These are phyloP conservation scores for Choreutis nemorana DNA, from an alignment of 2,888 invertebrate genomes.

Conservation along the genomic window DNA sequence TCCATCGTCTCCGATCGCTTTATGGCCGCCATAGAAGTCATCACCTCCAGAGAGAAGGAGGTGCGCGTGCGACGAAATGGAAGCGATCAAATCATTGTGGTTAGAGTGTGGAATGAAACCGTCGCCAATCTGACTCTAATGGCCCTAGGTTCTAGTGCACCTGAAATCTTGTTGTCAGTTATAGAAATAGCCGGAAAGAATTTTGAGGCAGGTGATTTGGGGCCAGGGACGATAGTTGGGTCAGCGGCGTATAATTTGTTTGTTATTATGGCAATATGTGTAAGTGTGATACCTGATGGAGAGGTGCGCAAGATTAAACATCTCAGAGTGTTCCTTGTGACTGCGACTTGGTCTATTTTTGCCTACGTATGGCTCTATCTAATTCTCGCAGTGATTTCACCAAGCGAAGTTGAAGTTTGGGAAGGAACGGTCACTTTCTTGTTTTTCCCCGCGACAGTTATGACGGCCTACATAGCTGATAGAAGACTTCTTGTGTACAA, in stretches of 20 bases:
- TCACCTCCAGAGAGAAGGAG: conserved; percentile 97
- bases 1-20: conserved; percentile 99
- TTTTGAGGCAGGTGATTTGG: conserved; percentile 95
- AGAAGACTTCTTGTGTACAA: conserved; percentile 85
- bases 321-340: conserved; percentile 95
- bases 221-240: conserved; percentile 98
- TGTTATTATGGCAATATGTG: conserved; percentile 96
- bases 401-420: conserved; percentile 94
- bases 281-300: conserved; percentile 88
- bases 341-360: conserved; percentile 97
- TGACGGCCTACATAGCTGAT: conserved; percentile 97
- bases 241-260: conserved; percentile 99
- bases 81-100: conserved; percentile 89
- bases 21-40: conserved; percentile 99
- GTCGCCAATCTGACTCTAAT: conserved; percentile 98
- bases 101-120: conserved; percentile 99
- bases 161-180: conserved; percentile 96
- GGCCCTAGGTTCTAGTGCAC: conserved; percentile 98
- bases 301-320: conserved; percentile 96
- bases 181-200: conserved; percentile 97
- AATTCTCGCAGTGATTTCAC: conserved; percentile 88
- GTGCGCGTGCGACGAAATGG: conserved; percentile 89
- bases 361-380: conserved; percentile 99
- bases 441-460: conserved; percentile 96
- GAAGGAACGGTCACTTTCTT: conserved; percentile 94